phyloP scores from a whole-genome alignment of 2,888 invertebrate species.

The Eupithecia subfuscata region DNA sequence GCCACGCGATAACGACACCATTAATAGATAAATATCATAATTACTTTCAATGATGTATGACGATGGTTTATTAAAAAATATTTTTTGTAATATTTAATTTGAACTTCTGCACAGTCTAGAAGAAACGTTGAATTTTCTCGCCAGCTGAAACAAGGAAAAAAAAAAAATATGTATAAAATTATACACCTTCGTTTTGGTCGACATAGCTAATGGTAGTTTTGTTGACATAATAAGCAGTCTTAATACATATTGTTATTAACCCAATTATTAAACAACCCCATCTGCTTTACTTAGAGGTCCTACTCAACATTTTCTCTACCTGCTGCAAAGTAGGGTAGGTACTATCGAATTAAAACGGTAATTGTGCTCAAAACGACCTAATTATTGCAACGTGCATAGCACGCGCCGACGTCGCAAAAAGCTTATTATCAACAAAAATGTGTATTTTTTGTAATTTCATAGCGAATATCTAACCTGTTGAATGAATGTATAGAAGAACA shows the following conservation, averaged over 20 bases:
- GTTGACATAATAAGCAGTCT: not conserved
- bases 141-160: not conserved
- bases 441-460: slow-evolving; percentile 39
- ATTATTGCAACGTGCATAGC: slow-evolving; percentile 31
- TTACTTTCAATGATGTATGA: slow-evolving; percentile 46
- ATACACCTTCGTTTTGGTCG: not conserved
- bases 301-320: not conserved
- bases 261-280: not conserved
- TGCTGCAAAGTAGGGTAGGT: not conserved
- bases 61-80: slow-evolving; percentile 8
- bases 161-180: not conserved
- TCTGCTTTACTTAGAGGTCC: not conserved
- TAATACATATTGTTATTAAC: not conserved
- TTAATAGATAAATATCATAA: slow-evolving; percentile 59
- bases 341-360: not conserved
- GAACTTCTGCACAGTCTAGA: not conserved
- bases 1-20: slow-evolving; percentile 61
- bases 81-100: not conserved
- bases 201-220: not conserved
- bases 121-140: not conserved
- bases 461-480: slow-evolving; percentile 45
- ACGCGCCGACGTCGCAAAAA: slow-evolving; percentile 37
- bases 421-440: slow-evolving; percentile 37
- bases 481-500: slow-evolving; percentile 62
- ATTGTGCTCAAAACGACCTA: slow-evolving; percentile 17